Percentiles rank a stretch among this genome's conserved stretches.
Conservation (phyloP, 2,888 invertebrate genomes). For the Orchestes rusci region DNA sequence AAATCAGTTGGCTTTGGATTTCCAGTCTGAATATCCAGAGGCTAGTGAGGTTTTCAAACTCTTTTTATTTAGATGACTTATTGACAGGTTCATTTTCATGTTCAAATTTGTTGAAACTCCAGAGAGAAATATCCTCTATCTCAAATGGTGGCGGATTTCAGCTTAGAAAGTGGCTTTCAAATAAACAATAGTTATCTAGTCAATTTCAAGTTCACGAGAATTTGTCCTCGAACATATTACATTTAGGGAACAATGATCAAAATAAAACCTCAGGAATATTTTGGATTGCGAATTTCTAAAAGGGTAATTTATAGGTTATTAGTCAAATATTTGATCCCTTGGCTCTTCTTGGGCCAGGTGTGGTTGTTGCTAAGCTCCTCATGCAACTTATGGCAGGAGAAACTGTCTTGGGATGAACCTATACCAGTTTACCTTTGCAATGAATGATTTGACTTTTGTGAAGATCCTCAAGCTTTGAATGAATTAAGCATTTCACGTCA, state of each 20-base stretch:
- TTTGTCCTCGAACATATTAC: background rate
- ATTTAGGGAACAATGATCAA: slow-evolving; percentile 3
- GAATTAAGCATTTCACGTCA: background rate
- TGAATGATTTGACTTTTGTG: background rate
- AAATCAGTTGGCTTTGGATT: slow-evolving; percentile 8
- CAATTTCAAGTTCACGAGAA: background rate
- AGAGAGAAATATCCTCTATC: background rate
- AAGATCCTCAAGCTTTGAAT: slow-evolving; percentile 1
- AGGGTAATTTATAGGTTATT: background rate
- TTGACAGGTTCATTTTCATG: background rate
- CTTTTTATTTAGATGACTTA: slow-evolving; percentile 1
- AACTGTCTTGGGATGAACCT: background rate
- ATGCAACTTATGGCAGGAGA: background rate
- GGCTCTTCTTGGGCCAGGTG: background rate
- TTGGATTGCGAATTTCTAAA: no score
- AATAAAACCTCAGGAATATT: no score
- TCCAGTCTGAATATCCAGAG: background rate
- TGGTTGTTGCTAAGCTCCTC: background rate
- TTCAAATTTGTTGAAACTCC: background rate
- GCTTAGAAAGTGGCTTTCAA: slow-evolving; percentile 3
- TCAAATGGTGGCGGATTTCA: background rate
- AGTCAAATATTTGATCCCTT: background rate
- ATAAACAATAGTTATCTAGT: background rate
- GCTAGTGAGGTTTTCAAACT: slow-evolving; percentile 1
- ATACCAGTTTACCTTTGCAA: background rate